These are phyloP conservation scores for Sebastes minor DNA, from an alignment of 2,797 vertebrate genomes.

Conservation along the genomic window DNA sequence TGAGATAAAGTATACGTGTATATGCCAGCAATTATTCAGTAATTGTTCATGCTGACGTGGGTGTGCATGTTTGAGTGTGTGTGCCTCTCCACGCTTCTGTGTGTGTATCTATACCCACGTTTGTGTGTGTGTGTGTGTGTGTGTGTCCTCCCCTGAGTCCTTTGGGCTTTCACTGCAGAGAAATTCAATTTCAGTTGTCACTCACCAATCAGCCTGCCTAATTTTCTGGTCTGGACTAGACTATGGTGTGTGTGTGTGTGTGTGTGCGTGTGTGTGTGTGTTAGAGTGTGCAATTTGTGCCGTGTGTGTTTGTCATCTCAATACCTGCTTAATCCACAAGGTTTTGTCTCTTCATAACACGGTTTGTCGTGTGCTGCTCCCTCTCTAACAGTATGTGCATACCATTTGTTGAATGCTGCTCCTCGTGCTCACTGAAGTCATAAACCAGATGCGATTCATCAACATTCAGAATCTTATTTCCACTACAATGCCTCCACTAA, in stretches of 20 bases:
- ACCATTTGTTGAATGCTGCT: neutral
- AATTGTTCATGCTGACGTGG: constrained; percentile 41
- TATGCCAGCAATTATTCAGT: constrained; percentile 50
- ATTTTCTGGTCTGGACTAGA: constrained; percentile 59
- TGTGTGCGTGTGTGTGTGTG: neutral
- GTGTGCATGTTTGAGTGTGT: constrained; percentile 3
- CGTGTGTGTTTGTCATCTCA: neutral
- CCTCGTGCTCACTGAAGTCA: neutral
- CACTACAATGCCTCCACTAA: neutral
- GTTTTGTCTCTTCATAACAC: constrained; percentile 8
- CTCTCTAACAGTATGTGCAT: neutral
- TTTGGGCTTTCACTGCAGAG: constrained; percentile 51
- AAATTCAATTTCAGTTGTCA: constrained; percentile 75
- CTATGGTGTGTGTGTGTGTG: constrained; percentile 1
- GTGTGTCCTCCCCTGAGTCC: constrained; percentile 30
- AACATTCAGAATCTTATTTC: neutral
- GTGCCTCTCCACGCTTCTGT: constrained; percentile 17
- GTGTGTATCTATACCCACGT: neutral
- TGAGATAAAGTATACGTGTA: neutral
- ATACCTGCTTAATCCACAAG: neutral
- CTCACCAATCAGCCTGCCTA: constrained; percentile 66
- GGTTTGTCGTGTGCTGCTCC: constrained; percentile 5
- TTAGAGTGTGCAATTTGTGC: neutral
- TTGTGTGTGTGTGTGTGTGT: neutral
- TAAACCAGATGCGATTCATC: neutral